Conservation (phyloP, 2,888 invertebrate genomes). For the Pollenia amentaria region DNA sequence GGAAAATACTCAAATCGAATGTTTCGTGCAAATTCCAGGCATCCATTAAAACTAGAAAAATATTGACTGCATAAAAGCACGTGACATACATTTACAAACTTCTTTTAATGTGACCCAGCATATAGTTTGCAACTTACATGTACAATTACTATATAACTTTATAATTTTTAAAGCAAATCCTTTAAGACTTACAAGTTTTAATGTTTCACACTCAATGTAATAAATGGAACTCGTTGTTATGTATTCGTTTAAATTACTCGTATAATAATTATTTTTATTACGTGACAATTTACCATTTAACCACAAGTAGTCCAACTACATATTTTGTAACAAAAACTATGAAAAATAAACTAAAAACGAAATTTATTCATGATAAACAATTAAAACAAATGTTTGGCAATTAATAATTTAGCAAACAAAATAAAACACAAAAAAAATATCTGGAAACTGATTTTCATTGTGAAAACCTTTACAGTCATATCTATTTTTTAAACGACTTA, state of each 20-base stretch:
- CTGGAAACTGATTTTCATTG: conserved; percentile 9
- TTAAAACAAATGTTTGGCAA: conserved; percentile 31
- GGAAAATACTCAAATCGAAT: no score
- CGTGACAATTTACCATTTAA: conserved; percentile 48
- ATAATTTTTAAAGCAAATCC: no score
- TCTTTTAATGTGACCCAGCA: no score
- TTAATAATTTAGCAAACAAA: conserved; percentile 37
- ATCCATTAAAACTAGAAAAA: no score
- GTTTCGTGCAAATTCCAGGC: no score
- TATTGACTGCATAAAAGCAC: no score
- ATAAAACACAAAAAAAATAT: background rate
- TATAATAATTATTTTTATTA: conserved; percentile 50
- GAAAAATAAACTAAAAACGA: conserved; percentile 6
- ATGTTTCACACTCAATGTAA: background rate
- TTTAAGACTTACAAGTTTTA: no score
- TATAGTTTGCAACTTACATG: no score
- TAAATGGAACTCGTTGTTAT: conserved; percentile 1
- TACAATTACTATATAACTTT: no score
- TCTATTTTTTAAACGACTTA: background rate
- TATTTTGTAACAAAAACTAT: background rate
- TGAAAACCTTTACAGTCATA: background rate
- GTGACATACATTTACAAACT: no score
- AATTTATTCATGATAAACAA: conserved; percentile 32
- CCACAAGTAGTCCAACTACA: background rate
- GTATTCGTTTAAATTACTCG: conserved; percentile 12